These are phyloP conservation scores for Schizaphis graminum DNA, from an alignment of 2,888 invertebrate species.

Conservation along the genomic window DNA sequence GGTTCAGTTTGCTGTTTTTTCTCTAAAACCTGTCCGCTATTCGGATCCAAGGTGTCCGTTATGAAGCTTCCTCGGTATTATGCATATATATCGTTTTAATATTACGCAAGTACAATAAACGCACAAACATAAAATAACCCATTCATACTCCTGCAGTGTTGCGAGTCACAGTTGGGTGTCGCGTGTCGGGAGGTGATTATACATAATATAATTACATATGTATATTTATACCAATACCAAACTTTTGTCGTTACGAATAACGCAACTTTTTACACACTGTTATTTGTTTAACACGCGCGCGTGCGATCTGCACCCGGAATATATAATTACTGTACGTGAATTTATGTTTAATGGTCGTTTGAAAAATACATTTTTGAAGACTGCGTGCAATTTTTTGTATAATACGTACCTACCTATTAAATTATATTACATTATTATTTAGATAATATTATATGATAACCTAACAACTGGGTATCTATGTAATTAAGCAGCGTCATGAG, in stretches of 20 bases:
- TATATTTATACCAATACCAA: background rate
- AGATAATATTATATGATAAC: background rate
- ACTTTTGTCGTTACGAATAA: background rate
- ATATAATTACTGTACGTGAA: background rate
- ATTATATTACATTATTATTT: background rate
- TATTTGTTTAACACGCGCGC: background rate
- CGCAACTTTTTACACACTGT: background rate
- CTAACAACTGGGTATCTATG: too few species aligned
- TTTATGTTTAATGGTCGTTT: background rate
- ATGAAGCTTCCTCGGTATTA: background rate
- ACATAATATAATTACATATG: background rate
- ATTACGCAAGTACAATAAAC: background rate
- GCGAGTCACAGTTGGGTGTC: background rate
- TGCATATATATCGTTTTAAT: background rate
- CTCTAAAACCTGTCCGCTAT: rapidly evolving
- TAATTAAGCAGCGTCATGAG: background rate
- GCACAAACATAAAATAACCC: background rate
- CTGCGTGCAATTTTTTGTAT: background rate
- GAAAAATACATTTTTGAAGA: background rate
- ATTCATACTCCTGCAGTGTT: background rate
- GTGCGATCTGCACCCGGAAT: background rate
- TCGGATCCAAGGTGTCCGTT: background rate
- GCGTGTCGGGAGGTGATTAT: background rate
- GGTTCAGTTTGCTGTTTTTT: background rate
- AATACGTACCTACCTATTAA: background rate